phyloP scores from a whole-genome alignment of 2,888 invertebrate genomes.

The Neocrepidodera transversa region DNA sequence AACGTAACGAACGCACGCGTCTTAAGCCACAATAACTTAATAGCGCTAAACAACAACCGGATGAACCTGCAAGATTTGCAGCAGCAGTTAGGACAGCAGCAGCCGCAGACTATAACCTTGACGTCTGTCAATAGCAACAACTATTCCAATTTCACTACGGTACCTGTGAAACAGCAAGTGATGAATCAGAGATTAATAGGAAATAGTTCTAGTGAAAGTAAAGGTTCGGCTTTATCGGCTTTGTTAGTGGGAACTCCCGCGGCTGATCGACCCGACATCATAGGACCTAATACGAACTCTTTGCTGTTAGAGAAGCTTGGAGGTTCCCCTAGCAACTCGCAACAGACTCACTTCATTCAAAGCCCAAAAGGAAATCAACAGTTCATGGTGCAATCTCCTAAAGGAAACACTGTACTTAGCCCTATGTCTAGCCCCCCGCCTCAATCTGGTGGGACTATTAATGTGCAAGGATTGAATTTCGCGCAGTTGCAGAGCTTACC shows the following conservation, averaged over 20 bases:
- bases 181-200: constrained; percentile 41
- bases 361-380: constrained; percentile 50
- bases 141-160: constrained; percentile 53
- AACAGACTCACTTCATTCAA: constrained; percentile 51
- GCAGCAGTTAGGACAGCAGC: constrained; percentile 47
- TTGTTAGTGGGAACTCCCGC: constrained; percentile 67
- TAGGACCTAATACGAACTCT: constrained; percentile 63
- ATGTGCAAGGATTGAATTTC: constrained; percentile 76
- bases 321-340: constrained; percentile 56
- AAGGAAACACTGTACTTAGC: constrained; percentile 59
- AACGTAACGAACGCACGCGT: constrained; percentile 61
- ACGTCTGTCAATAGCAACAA: constrained; percentile 55
- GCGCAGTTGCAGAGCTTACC: constrained; percentile 72
- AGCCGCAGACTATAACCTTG: constrained; percentile 57
- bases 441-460: constrained; percentile 54
- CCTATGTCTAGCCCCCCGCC: constrained; percentile 67
- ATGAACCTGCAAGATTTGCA: constrained; percentile 45
- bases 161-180: constrained; percentile 55
- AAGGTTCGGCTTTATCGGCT: constrained; percentile 63
- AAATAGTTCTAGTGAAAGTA: constrained; percentile 33
- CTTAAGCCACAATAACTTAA: constrained; percentile 59
- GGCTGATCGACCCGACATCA: constrained; percentile 66
- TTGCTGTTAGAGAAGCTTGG: constrained; percentile 64
- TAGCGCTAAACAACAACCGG: constrained; percentile 57
- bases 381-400: constrained; percentile 51